phyloP scores from a whole-genome alignment of 2,888 invertebrate genomes.

The Apodemia duryi region DNA sequence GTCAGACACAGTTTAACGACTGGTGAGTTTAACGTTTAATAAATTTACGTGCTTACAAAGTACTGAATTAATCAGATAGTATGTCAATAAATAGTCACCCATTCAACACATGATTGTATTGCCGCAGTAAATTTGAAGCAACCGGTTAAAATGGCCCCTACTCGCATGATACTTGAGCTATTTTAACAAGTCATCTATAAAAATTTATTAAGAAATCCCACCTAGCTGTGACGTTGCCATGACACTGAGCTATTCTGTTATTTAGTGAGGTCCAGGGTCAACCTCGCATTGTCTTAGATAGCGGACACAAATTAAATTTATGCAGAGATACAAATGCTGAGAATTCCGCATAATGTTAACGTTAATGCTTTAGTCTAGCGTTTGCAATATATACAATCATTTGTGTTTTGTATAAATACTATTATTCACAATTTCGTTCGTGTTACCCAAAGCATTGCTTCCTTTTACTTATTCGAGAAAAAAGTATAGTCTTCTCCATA shows the following conservation, averaged over 20 bases:
- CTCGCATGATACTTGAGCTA: neutral
- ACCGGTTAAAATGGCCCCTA: neutral
- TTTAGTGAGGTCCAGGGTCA: slow-evolving; percentile 15
- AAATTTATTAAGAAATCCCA: neutral
- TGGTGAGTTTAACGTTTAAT: too few species aligned
- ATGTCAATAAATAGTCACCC: too few species aligned
- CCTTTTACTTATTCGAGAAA: too few species aligned
- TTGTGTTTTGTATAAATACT: neutral
- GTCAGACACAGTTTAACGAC: too few species aligned
- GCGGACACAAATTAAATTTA: slow-evolving; percentile 5
- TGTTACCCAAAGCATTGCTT: too few species aligned
- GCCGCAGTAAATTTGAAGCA: too few species aligned
- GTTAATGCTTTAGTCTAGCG: neutral
- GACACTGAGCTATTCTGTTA: slow-evolving; percentile 5
- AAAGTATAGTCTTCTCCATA: too few species aligned
- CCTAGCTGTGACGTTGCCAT: slow-evolving; percentile 2
- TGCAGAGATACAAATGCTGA: slow-evolving; percentile 6
- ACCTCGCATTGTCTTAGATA: slow-evolving; percentile 9
- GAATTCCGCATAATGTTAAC: slow-evolving; percentile 10
- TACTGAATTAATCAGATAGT: too few species aligned
- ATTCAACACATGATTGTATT: too few species aligned
- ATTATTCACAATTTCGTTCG: too few species aligned
- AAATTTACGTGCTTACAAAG: too few species aligned
- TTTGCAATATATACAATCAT: neutral
- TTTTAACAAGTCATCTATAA: neutral